Percentiles rank a stretch among this genome's conserved stretches.
phyloP scores from a whole-genome alignment of 2,888 invertebrate genomes.

The Nematopogon swammerdamellus region DNA sequence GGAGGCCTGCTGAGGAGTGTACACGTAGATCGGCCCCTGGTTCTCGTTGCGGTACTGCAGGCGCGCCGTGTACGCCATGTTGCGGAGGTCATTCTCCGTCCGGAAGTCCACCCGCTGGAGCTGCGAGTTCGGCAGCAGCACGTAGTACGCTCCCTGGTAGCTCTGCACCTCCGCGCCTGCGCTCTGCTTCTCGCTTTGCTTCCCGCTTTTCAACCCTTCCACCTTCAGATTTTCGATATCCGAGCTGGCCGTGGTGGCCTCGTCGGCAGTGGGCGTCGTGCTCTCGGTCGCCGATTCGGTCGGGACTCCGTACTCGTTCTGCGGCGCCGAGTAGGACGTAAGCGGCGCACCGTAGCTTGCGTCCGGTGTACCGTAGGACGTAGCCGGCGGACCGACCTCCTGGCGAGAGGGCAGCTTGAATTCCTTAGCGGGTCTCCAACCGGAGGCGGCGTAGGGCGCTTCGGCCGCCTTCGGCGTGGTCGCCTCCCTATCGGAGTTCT shows the following conservation, averaged over 20 bases:
- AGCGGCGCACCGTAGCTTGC: slow-evolving; percentile 40
- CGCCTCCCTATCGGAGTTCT: slow-evolving; percentile 17
- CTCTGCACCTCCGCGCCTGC: slow-evolving; percentile 32
- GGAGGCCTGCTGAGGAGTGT: slow-evolving; percentile 22
- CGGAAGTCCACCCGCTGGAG: slow-evolving; percentile 61
- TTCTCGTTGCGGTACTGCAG: slow-evolving; percentile 62
- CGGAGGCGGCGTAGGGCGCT: slow-evolving; percentile 39
- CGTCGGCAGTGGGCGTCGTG: slow-evolving; percentile 12
- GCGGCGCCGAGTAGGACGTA: slow-evolving; percentile 30
- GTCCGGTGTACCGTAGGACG: slow-evolving; percentile 37
- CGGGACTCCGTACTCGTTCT: slow-evolving; percentile 33
- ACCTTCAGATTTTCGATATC: slow-evolving; percentile 23
- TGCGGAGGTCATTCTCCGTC: slow-evolving; percentile 44
- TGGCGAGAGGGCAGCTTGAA: slow-evolving; percentile 37
- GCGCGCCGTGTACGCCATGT: slow-evolving; percentile 64
- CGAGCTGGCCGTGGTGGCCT: slow-evolving; percentile 20
- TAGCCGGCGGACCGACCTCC: slow-evolving; percentile 28
- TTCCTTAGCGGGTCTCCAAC: slow-evolving; percentile 30
- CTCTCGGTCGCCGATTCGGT: slow-evolving; percentile 11
- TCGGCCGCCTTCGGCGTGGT: slow-evolving; percentile 18
- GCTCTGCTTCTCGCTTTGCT: neutral
- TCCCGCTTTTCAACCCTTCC: slow-evolving; percentile 19
- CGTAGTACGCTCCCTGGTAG: slow-evolving; percentile 58
- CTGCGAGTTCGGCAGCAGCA: slow-evolving; percentile 60
- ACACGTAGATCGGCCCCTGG: slow-evolving; percentile 61